Evolutionary conservation across 2,888 invertebrate species (phyloP), one percentile per base, ranked within the genome.

Genomic region (Melipona bicolor): DNA sequence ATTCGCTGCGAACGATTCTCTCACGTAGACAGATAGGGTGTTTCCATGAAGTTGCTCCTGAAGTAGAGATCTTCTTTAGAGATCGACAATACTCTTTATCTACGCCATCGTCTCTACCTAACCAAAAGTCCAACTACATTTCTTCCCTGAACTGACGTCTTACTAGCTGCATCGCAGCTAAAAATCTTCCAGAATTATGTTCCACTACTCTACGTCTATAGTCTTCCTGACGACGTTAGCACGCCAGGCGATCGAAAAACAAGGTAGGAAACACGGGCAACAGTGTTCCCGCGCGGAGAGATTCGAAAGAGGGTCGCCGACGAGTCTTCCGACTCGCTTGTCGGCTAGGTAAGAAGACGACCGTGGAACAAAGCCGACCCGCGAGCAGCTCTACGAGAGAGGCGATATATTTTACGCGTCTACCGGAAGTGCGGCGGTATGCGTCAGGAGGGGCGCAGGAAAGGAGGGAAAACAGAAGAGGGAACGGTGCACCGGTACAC

Each of bases 361-460:
- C 62, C 73, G 52, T 83, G 83, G 89, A 91, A 92, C 92, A 92
- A 91, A 92, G 89, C 83, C 56, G 80, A 64, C 27, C 65, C 68
- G 74, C 73, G 78, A 70, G 64, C 64, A 27, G 71, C 54, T 65
- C 65, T 9, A 76, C 80, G 36, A 32, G 61, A 24, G 80, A 87
- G 85, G 88, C 85, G 90, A 91, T 91, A 91, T 91, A 88, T 90
- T 90, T 90, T 89, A 87, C 89, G 87, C 87, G 84, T 84, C 87
- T 88, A 91, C 89, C 91, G 92, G 92, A 92, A 91, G 92, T 91
- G 81, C 91, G 90, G 88, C 85, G 89, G 91, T 91, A 84, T 88
- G 89, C 88, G 78, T 69, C 84, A 78, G 82, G 70, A 87, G 85
- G 76, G 79, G 71, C 76, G 77, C 70, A 79, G 81, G 64, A 52